Base-by-base conservation (phyloP, 1,140 invertebrate species). In the Lethrus apterus region DNA sequence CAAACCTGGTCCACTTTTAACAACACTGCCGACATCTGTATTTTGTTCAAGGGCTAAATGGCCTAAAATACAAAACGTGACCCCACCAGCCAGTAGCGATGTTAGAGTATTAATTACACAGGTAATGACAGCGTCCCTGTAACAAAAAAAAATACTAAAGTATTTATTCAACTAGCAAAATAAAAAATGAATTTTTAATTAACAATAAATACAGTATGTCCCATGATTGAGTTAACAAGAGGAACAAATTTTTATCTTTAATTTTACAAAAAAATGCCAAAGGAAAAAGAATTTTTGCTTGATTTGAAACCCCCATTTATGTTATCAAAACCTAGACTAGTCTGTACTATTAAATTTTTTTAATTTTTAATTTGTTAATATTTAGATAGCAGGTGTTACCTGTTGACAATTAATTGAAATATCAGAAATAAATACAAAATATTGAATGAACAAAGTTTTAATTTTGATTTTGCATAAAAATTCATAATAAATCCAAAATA, bases 31-130 rank as follows among this genome's bases (percentile, higher is more conserved):
- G 2, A 81, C 77, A 13, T 67, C 50, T 2, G 66, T 65, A 26
- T 66, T 65, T 51, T 76, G 73, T 48, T 72, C 70, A 23, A 64
- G 48, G 13, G 79, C 76, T 57, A 81, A 72, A 56, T 79, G 76
- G 23, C 79, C 79, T 44, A 82, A 58, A 49, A 81, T 79, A 0
- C 75, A 73, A 58, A 81, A 81, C 0, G 79, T 80, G 8, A 80
- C 75, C 38, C 72, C 67, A 21, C 79, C 80, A 19, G 78, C 78
- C 46, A 82, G 60, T 2, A 82, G 51, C 32, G 75, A 78, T 4
- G 80, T 81, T 19, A 79, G 52, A 2, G 79, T 81, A 64, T 82
- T 81, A n/a, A 79, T 70, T 19, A 79, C 58, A 47, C 79, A 79
- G 4, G 81, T 79, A 29, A 82, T 75, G 8, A 79, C 42, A 2